These are phyloP conservation scores for Zaprionus camerounensis DNA, from an alignment of 1,140 invertebrate species.

Conservation along the genomic window DNA sequence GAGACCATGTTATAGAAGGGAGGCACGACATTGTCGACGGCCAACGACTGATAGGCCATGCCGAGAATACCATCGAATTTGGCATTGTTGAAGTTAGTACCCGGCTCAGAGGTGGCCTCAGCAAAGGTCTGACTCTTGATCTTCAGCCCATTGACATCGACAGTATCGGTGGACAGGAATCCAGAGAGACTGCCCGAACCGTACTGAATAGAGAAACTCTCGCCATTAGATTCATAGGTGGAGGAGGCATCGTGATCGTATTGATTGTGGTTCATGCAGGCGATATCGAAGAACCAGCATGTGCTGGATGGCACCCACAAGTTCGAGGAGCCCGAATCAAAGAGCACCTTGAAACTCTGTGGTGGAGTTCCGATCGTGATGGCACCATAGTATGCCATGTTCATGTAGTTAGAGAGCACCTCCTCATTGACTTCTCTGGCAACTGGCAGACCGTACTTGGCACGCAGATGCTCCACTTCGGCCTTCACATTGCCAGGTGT, in stretches of 20 bases:
- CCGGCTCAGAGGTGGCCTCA: constrained; percentile 97
- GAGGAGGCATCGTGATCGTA: constrained; percentile 94
- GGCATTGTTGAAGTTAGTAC: constrained; percentile 93
- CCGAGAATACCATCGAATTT: constrained; percentile 99
- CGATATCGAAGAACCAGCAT: constrained; percentile 93
- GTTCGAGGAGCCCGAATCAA: constrained; percentile 99
- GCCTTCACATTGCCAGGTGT: constrained; percentile 64
- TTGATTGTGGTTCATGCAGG: constrained; percentile 92
- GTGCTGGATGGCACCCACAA: constrained; percentile 98
- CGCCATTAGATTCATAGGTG: constrained; percentile 95
- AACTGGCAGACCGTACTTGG: constrained; percentile 56
- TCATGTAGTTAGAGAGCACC: constrained; percentile 95
- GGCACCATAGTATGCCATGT: constrained; percentile 98
- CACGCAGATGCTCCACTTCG: constrained; percentile 57
- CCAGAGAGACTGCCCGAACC: constrained; percentile 98
- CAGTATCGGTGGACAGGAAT: constrained; percentile 94
- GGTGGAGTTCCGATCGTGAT: constrained; percentile 97
- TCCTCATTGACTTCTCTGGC: constrained; percentile 85
- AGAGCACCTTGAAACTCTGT: constrained; percentile 97
- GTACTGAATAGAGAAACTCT: constrained; percentile 95
- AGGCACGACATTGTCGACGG: constrained; percentile 94
- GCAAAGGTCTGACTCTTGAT: constrained; percentile 97
- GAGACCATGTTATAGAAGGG: constrained; percentile 97
- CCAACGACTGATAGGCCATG: constrained; percentile 94
- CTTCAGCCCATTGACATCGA: constrained; percentile 88